Evolutionary conservation across 2,797 vertebrate genomes (phyloP), one percentile per base, ranked within the genome.

Genomic region (Arctocebus calabarensis): DNA sequence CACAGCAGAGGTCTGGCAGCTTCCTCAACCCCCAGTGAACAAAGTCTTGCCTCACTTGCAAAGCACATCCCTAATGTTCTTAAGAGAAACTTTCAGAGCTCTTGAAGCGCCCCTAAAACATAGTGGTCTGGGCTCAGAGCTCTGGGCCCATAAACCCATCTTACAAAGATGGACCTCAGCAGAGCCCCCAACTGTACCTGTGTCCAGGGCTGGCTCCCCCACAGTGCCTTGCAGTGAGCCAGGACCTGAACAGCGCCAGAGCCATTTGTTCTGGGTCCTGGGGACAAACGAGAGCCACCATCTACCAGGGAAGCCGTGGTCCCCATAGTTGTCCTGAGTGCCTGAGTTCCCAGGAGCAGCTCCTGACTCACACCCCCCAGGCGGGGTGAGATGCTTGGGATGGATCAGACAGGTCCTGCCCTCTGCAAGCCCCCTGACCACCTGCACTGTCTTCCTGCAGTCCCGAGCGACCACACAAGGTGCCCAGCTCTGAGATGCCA

Each of bases 201-300:
- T 37, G 8, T 55, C 22, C 55, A 37, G 37, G 22, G n/a, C 13
- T 1, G 32, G 12, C n/a, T 37, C n/a, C 48, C 22, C 52, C 13
- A 17, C 16, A 57, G 57, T 2, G 0, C 25, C 23, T 1, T 3
- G 34, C 7, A 59, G 3, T 27, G 34, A 27, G 1, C 34, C 7
- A 27, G 55, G 25, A 19, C 34, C 14, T 29, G 34, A 59, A 25
- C n/a, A 59, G n/a, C 14, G 12, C 48, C 48, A 52, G 48, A 52
- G 48, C 25, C 17, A 3, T 66, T 40, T 20, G 4, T 16, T 32
- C 19, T 32, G 10, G 7, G 7, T 32, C 32, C 17, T 40, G 16
- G 27, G 34, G 6, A 17, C 14, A 25, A 29, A 17, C 32, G 70
- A 87, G 62, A 23, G 32, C 22, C 73, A 34, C 17, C 40, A 2